Evolutionary conservation across 2,888 invertebrate genomes (phyloP).

Genomic region (Rhorus exstirpatorius): DNA sequence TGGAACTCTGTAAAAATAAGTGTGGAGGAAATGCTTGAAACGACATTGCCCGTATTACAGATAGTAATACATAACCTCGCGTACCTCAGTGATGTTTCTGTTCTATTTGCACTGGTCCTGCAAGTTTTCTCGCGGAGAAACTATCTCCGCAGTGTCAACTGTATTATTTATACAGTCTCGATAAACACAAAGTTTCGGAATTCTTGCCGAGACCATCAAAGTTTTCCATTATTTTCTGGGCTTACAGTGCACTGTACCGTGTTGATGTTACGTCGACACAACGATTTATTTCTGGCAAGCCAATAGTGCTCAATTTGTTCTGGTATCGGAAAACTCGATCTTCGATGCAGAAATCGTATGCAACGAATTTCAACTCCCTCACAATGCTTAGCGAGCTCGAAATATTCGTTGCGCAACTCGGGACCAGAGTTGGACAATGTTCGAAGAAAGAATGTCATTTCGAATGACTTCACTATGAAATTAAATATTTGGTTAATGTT

Average conservation of each 20-base stretch:
- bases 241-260: not conserved
- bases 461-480: no score
- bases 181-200: not conserved
- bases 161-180: not conserved
- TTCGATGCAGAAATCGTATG: no score
- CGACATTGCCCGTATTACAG: not conserved
- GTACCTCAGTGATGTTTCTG: not conserved
- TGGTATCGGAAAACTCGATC: no score
- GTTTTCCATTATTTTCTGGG: not conserved
- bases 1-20: not conserved
- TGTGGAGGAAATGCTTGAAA: slow-evolving; percentile 12
- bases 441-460: no score
- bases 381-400: no score
- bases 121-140: slow-evolving; percentile 9
- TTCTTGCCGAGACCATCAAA: not conserved
- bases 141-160: not conserved
- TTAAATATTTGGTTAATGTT: no score
- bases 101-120: not conserved
- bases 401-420: no score
- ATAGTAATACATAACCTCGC: not conserved
- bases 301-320: no score
- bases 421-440: no score
- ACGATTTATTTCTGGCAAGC: not conserved
- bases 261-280: not conserved
- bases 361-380: no score